These are phyloP conservation scores for Patagioenas fasciata DNA, from an alignment of 2,113 vertebrate species.

Conservation along the genomic window DNA sequence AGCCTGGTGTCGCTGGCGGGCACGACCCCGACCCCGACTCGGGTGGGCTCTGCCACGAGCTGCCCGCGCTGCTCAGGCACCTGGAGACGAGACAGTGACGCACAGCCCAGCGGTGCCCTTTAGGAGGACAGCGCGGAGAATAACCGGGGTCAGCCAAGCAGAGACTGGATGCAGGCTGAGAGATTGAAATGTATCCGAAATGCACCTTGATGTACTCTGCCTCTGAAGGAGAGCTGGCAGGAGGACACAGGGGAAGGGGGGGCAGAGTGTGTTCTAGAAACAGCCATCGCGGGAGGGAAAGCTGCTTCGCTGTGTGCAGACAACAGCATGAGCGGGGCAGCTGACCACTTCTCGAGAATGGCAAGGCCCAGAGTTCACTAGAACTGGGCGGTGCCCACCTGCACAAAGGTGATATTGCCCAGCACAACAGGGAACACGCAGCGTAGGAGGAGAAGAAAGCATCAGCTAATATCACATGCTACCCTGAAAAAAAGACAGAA, in stretches of 20 bases:
- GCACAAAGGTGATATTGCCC: background rate
- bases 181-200: background rate
- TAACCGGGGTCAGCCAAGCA: background rate
- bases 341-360: background rate
- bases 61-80: accelerated
- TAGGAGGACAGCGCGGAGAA: background rate
- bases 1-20: background rate
- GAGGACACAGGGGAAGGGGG: background rate
- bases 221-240: background rate
- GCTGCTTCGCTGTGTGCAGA: background rate
- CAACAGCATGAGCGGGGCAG: background rate
- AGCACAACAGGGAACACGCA: background rate
- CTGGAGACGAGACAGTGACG: background rate
- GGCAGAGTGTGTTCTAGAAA: background rate
- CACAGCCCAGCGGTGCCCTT: background rate
- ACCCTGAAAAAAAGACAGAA: background rate
- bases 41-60: background rate
- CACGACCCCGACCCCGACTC: too few species aligned
- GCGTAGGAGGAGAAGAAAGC: background rate
- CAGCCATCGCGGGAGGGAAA: background rate
- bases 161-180: background rate
- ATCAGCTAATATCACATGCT: background rate
- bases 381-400: background rate
- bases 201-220: background rate
- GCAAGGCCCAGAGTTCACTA: background rate